Base-by-base conservation (phyloP, 2,113 vertebrate species). In the Clupea harengus region DNA sequence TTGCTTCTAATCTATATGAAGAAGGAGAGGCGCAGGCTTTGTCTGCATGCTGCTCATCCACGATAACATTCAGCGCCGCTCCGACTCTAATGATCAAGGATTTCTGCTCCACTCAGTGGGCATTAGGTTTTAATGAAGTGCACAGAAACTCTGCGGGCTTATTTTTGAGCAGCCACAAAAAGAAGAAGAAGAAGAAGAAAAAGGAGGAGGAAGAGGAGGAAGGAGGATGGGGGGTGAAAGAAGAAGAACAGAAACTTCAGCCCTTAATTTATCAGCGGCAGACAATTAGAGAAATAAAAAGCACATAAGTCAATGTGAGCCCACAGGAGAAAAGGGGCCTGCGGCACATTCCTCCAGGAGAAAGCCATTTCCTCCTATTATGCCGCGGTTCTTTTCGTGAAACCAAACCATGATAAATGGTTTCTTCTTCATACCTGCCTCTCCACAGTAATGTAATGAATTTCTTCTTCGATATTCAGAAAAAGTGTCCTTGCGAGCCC, bases 201-300 rank as follows among this genome's bases (percentile, higher is more conserved):
- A 32, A 32, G 10, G 64, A 72, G 64, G 64, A 67, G 60, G 64
- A 32, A 17, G 54, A 60, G 22, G 64, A 72, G 64, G 11, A 28
- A n/a, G 8, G 64, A 72, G 11, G n/a, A 67, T 6, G 60, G 64
- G 64, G 4, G 11, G 28, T 72, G 13, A 78, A 32, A 32, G 72
- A 78, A 78, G 28, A 32, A 32, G 72, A 78, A 28, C 22, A 25
- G 32, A 78, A 86, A 82, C 85, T 89, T 87, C 87, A 90, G 89
- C 84, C 88, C 89, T 87, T 87, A 82, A 84, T 81, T 88, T 85
- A 82, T 82, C 83, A 89, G 91, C 89, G 87, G 89, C 88, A 88
- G 90, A 91, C 91, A 92, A 92, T 91, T 85, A 87, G 84, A 90
- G 91, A 87, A 91, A 93, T 92, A 92, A 92, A 94, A 93, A 93